Evolutionary conservation across 92 coral and sea anemone species (phyloP).

Genomic region (Porites divaricata): DNA sequence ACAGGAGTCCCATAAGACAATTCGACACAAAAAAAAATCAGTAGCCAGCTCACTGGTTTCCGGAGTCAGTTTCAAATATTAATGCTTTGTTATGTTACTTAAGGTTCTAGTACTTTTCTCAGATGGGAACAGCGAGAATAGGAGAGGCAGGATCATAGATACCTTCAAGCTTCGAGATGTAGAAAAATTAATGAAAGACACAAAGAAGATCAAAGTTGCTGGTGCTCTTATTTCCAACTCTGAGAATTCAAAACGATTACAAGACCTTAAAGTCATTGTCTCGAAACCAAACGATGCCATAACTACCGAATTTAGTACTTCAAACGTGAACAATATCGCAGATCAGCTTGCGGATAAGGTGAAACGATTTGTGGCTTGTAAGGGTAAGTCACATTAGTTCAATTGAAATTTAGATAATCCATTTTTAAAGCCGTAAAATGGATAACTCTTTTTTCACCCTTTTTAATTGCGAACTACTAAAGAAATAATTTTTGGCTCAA

Average conservation of each 20-base stretch:
- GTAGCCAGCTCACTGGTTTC: too few relatives aligned
- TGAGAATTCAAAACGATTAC: slow-evolving; percentile 20
- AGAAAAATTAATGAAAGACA: not conserved
- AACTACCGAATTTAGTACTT: not conserved
- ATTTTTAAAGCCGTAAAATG: too few relatives aligned
- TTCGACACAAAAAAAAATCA: not conserved
- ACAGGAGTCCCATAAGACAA: too few relatives aligned
- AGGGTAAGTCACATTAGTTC: not conserved
- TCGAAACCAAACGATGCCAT: slow-evolving; percentile 36
- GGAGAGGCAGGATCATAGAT: slow-evolving; percentile 1
- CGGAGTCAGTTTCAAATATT: not conserved
- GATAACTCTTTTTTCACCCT: too few relatives aligned
- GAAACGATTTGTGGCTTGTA: slow-evolving; percentile 1
- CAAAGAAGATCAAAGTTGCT: slow-evolving; percentile 6
- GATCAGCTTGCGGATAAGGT: slow-evolving; percentile 5
- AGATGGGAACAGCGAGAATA: slow-evolving; percentile 26
- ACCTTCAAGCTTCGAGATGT: slow-evolving; percentile 13
- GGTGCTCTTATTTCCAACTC: slow-evolving; percentile 41
- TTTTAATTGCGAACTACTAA: too few relatives aligned
- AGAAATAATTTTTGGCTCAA: too few relatives aligned
- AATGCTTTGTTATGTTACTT: not conserved
- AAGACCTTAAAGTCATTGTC: slow-evolving; percentile 21
- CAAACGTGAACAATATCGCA: slow-evolving; percentile 15
- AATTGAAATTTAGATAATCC: too few relatives aligned
- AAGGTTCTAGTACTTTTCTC: slow-evolving; percentile 30